A percentile compares a stretch with the other conserved stretches of the same genome.
These are phyloP conservation scores for Coreoperca whiteheadi DNA, from an alignment of 2,113 vertebrate species.

Conservation along the genomic window DNA sequence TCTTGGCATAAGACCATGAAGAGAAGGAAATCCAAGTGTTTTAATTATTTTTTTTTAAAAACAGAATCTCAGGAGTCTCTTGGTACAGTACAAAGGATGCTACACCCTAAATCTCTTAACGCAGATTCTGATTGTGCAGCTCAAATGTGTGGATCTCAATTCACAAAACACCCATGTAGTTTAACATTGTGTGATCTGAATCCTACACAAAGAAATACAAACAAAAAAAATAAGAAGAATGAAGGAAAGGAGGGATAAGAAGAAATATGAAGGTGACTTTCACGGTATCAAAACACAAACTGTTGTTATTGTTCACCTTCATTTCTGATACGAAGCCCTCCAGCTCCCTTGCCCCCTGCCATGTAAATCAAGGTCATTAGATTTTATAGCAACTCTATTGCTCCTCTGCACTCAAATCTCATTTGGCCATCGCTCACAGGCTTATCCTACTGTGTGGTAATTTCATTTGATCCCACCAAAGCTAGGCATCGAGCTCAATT, in stretches of 20 bases:
- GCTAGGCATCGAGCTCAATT: slow-evolving; percentile 13
- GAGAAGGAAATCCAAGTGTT: slow-evolving; percentile 2
- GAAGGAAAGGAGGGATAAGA: background rate
- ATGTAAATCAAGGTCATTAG: slow-evolving; percentile 64
- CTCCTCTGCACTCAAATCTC: slow-evolving; percentile 62
- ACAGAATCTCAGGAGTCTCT: background rate
- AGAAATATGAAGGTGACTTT: slow-evolving; percentile 4
- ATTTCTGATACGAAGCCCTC: slow-evolving; percentile 17
- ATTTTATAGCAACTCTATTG: slow-evolving; percentile 55
- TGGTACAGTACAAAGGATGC: background rate
- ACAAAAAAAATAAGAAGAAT: background rate
- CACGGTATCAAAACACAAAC: slow-evolving; percentile 26
- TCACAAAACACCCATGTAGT: background rate
- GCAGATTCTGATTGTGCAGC: background rate
- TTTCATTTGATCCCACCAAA: slow-evolving; percentile 56
- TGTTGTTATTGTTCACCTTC: slow-evolving; percentile 36
- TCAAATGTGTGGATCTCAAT: background rate
- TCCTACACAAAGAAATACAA: background rate
- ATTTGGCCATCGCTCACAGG: slow-evolving; percentile 55
- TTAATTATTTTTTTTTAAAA: background rate
- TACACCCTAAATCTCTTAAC: background rate
- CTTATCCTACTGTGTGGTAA: slow-evolving; percentile 58
- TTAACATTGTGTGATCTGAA: background rate
- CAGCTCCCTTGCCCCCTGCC: slow-evolving; percentile 16
- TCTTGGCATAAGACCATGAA: background rate